Base-by-base conservation (phyloP, 2,797 vertebrate genomes). In the Prionace glauca region DNA sequence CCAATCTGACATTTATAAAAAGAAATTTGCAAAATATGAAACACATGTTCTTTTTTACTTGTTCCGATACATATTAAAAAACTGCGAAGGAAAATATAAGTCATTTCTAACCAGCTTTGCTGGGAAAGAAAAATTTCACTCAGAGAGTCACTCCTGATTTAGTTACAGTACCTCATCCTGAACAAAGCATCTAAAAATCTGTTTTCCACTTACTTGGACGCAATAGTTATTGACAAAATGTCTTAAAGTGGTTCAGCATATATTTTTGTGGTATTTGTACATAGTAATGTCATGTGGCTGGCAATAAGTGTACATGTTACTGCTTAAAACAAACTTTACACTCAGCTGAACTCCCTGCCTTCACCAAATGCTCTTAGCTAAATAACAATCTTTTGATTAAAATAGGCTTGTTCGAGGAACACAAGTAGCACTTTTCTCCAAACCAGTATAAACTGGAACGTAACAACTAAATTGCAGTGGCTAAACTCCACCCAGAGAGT, bases 401-500 rank as follows among this genome's bases (percentile, higher is more conserved):
- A 41, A 72, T 71, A 94, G n/a, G 36, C 92, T 94, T 94, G 92
- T 72, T 94, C 11, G 92, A 72, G 26, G 92, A 41, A 94, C n/a
- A 45, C 41, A 94, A 94, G 67, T 94, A 94, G 67, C 92, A 94
- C 67, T 94, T 71, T 67, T 71, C 36, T 71, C 36, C 69, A 94
- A 94, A 62, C 92, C 67, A 72, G 67, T 45, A 94, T 24, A 94
- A 94, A 72, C 92, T 94, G 41, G 67, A 94, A 94, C 92, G 45
- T 71, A 41, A 94, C n/a, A 60, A 91, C 72, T 72, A 72, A 41
- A 94, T 69, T 71, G 18, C 92, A 94, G 41, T 72, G 92, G 67
- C 67, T 94, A 94, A 94, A 94, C 92, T 94, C 67, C 92, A 94
- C 92, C 92, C 92, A 71, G 69, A 41, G 67, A 72, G 22, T 72